phyloP scores from a whole-genome alignment of 1,140 invertebrate genomes.

The Lepidurus couesii region DNA sequence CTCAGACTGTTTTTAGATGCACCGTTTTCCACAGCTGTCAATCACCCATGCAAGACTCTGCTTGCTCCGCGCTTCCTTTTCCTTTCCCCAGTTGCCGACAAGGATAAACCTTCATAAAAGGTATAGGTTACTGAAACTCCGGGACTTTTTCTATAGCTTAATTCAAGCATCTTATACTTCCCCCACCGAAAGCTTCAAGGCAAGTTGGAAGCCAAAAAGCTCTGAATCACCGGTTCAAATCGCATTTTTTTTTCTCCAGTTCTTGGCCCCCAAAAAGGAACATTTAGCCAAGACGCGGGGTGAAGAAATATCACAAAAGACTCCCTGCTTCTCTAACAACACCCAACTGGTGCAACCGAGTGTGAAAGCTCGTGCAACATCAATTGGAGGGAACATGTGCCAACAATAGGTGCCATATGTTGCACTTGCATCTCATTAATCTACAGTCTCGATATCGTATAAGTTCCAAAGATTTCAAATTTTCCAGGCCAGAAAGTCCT shows the following conservation, averaged over 20 bases:
- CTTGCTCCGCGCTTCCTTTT: neutral
- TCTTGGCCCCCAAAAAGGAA: neutral
- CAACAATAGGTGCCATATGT: slow-evolving; percentile 10
- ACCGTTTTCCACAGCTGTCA: neutral
- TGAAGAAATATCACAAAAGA: neutral
- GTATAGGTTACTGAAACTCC: neutral
- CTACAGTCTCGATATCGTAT: neutral
- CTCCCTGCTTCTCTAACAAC: neutral
- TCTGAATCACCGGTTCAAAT: neutral
- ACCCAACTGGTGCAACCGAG: neutral
- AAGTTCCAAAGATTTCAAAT: too few species aligned
- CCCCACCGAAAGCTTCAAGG: neutral
- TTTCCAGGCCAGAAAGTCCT: too few species aligned
- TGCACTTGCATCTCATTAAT: slow-evolving; percentile 19
- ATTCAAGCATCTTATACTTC: neutral
- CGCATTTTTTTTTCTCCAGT: neutral
- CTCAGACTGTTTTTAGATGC: neutral
- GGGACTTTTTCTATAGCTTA: neutral
- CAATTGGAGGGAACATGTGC: slow-evolving; percentile 3
- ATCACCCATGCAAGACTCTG: neutral
- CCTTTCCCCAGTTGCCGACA: neutral
- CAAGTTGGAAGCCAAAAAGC: neutral
- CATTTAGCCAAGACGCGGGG: neutral
- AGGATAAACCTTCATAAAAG: neutral
- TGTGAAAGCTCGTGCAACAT: slow-evolving; percentile 18